Conservation (phyloP, 2,888 invertebrate species). For the Malthinus flaveolus region DNA sequence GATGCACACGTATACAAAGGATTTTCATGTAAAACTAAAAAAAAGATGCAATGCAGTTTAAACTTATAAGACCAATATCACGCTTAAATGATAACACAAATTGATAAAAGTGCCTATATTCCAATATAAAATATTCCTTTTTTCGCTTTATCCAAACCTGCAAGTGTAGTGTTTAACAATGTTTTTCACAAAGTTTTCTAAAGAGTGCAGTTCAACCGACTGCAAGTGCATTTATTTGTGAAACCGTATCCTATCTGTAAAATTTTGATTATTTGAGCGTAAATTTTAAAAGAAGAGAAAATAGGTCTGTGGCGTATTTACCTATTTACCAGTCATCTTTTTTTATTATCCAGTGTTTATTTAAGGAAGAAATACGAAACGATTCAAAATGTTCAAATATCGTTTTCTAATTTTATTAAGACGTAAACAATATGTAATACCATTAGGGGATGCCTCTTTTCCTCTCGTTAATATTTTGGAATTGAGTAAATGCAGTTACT, state of each 20-base stretch:
- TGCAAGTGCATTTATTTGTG: slow-evolving; percentile 1
- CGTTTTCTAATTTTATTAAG: too few species aligned
- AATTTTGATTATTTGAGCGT: slow-evolving; percentile 3
- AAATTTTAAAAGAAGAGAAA: slow-evolving; percentile 5
- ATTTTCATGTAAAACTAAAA: background rate
- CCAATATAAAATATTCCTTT: slow-evolving; percentile 10
- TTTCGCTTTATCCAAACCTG: background rate
- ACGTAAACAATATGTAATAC: too few species aligned
- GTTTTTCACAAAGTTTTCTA: slow-evolving; percentile 5
- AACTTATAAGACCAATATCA: slow-evolving; percentile 34
- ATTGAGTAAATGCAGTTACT: too few species aligned
- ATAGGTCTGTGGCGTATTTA: background rate
- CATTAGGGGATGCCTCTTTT: too few species aligned
- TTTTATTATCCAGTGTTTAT: too few species aligned
- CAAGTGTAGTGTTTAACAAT: background rate
- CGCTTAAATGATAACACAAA: slow-evolving; percentile 36
- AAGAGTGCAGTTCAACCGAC: background rate
- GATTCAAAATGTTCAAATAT: too few species aligned
- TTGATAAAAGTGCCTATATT: slow-evolving; percentile 25
- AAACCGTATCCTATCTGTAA: background rate
- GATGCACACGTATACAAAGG: too few species aligned
- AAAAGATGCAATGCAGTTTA: slow-evolving; percentile 4
- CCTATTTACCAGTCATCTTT: background rate
- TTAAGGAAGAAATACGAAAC: too few species aligned
- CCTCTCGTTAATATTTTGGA: too few species aligned